phyloP scores from a whole-genome alignment of 64 coral and sea anemone genomes.

The Porites lutea region DNA sequence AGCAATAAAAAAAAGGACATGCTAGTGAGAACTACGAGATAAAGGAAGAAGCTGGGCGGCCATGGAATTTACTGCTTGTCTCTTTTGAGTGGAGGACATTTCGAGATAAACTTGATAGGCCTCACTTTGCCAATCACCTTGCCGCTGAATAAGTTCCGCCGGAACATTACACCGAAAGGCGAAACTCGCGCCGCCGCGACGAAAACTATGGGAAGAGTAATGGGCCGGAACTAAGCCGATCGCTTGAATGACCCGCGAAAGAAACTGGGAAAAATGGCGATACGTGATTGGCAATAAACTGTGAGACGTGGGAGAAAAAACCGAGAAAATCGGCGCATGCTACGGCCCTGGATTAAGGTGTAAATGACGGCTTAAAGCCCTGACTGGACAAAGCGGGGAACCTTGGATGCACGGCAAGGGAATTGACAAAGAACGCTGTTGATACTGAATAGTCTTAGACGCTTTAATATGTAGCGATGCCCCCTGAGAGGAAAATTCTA shows the following conservation, averaged over 20 bases:
- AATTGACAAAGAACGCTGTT: neutral
- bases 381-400: slow-evolving; percentile 2
- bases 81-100: neutral
- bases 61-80: neutral
- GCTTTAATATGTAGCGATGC: neutral
- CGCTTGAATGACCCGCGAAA: neutral
- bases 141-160: slow-evolving; percentile 4
- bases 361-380: neutral
- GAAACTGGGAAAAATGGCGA: neutral
- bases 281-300: too few relatives aligned
- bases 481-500: neutral
- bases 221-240: neutral
- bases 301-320: neutral
- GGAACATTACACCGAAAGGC: neutral
- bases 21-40: neutral
- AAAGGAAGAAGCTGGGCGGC: neutral
- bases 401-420: neutral
- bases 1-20: too few relatives aligned
- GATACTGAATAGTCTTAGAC: too few relatives aligned
- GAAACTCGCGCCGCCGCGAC: neutral
- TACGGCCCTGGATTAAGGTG: too few relatives aligned
- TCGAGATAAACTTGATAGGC: slow-evolving; percentile 3
- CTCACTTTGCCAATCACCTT: neutral
- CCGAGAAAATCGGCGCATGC: slow-evolving; percentile 4
- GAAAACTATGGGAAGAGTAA: neutral